Evolutionary conservation across 2,113 vertebrate genomes (phyloP), one percentile per base, ranked within the genome.

Genomic region (Stigmatopora argus): DNA sequence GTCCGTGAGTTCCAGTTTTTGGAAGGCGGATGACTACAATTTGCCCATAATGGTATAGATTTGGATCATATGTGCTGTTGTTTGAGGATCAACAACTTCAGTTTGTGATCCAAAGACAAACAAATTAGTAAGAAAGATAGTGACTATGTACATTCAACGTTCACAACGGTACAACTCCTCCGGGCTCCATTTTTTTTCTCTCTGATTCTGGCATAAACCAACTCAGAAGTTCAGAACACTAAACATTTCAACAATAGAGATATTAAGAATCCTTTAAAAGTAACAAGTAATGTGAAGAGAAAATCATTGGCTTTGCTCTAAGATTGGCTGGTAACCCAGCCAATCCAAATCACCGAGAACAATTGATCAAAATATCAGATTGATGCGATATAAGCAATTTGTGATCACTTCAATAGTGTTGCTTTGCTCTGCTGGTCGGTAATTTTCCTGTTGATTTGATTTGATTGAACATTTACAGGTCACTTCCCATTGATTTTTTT

Each of bases 51-150:
- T 23, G 3, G 21, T 23, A 4, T 23, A 5, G 19, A 23, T 19
- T 53, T 13, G 19, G 8, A 23, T 23, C 12, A 5, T 51, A 9
- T 18, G 18, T 2, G 51, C 51, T 53, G 51, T 23, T 21, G 7
- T 10, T 53, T 1, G 7, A 52, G 49, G 3, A 2, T 21, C n/a
- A 14, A 21, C n/a, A 11, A 19, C n/a, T 21, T 18, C 0, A 46
- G 45, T 46, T 21, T 21, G 19, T 52, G 3, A 11, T 23, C 11
- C 21, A 23, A 13, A 53, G 49, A 21, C 8, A 2, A n/a, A 49
- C 49, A 21, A 52, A 7, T 3, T 52, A 41, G 9, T 41, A 41
- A 67, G 59, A 73, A 70, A 45, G n/a, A n/a, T n/a, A n/a, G n/a
- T n/a, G n/a, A n/a, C n/a, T n/a, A n/a, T n/a, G n/a, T n/a, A n/a